Percentiles rank a stretch among this genome's conserved stretches.
Evolutionary conservation across 2,113 vertebrate genomes (phyloP).

Genomic region (Neoarius graeffei): DNA sequence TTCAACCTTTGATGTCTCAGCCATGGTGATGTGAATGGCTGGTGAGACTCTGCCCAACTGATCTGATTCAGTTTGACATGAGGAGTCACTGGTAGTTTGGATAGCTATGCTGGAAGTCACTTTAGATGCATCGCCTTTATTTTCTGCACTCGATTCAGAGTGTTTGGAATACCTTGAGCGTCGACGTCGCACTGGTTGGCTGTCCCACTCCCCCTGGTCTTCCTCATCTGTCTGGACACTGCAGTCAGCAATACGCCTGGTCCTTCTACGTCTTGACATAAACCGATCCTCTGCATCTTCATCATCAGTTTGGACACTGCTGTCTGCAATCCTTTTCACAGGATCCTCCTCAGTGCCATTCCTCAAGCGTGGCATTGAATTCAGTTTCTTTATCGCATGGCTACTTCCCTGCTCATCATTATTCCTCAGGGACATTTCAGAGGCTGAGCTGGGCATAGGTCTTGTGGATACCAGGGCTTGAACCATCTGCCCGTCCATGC

Average conservation of each 20-base stretch:
- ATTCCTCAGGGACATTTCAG: constrained; percentile 91
- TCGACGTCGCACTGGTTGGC: constrained; percentile 88
- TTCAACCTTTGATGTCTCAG: constrained; percentile 89
- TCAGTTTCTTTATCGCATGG: constrained; percentile 88
- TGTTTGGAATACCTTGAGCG: constrained; percentile 86
- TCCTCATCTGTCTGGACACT: constrained; percentile 97
- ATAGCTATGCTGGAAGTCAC: constrained; percentile 88
- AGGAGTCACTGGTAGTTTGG: constrained; percentile 95
- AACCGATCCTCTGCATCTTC: constrained; percentile 91
- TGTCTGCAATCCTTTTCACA: constrained; percentile 84
- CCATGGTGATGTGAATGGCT: constrained; percentile 93
- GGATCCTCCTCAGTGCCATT: constrained; percentile 84
- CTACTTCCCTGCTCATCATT: constrained; percentile 82
- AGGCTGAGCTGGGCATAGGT: constrained; percentile 89
- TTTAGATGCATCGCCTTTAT: constrained; percentile 78
- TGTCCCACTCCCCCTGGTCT: constrained; percentile 91
- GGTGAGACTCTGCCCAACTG: constrained; percentile 87
- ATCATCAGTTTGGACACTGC: constrained; percentile 95
- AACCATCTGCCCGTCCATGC: constrained; percentile 71
- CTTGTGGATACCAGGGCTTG: constrained; percentile 77
- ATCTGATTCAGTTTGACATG: constrained; percentile 92
- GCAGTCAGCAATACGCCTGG: constrained; percentile 87
- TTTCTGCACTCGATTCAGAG: constrained; percentile 78
- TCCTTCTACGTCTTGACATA: constrained; percentile 84
- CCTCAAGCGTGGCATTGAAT: constrained; percentile 93